phyloP scores from a whole-genome alignment of 1,140 invertebrate genomes.

The Agrilus planipennis region DNA sequence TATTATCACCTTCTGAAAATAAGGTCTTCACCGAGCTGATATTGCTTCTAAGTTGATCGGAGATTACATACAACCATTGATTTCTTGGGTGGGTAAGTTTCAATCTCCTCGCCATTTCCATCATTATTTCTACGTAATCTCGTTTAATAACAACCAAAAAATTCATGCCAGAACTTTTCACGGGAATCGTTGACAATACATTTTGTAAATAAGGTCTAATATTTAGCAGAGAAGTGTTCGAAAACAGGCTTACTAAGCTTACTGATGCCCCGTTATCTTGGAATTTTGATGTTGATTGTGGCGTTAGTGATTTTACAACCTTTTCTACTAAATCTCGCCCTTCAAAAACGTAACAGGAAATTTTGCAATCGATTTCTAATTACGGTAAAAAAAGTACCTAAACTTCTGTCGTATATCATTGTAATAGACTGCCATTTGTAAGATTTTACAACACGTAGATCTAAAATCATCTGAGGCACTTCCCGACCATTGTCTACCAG shows the following conservation, averaged over 20 bases:
- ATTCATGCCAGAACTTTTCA: slow-evolving; percentile 36
- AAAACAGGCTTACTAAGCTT: slow-evolving; percentile 43
- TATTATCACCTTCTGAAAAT: slow-evolving; percentile 64
- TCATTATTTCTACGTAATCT: slow-evolving; percentile 41
- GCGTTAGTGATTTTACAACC: slow-evolving; percentile 43
- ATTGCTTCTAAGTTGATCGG: slow-evolving; percentile 39
- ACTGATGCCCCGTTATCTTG: slow-evolving; percentile 38
- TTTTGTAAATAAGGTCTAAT: slow-evolving; percentile 38
- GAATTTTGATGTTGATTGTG: slow-evolving; percentile 35
- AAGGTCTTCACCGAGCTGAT: slow-evolving; percentile 42
- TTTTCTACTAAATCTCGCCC: slow-evolving; percentile 48
- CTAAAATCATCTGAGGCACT: slow-evolving; percentile 60
- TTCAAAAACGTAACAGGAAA: no score
- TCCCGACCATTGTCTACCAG: slow-evolving; percentile 50
- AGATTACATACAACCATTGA: slow-evolving; percentile 70
- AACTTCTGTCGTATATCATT: slow-evolving; percentile 55
- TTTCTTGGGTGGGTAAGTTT: slow-evolving; percentile 53
- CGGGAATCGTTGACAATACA: slow-evolving; percentile 39
- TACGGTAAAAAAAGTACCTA: no score
- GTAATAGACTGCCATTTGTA: slow-evolving; percentile 57
- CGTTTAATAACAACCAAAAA: slow-evolving; percentile 31
- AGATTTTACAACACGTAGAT: slow-evolving; percentile 46
- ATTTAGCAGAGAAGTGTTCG: slow-evolving; percentile 35
- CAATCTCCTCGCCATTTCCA: slow-evolving; percentile 51
- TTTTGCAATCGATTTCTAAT: no score